Percentiles rank a stretch among this genome's conserved stretches.
Conservation (phyloP, 2,797 vertebrate genomes). For the Menidia menidia region DNA sequence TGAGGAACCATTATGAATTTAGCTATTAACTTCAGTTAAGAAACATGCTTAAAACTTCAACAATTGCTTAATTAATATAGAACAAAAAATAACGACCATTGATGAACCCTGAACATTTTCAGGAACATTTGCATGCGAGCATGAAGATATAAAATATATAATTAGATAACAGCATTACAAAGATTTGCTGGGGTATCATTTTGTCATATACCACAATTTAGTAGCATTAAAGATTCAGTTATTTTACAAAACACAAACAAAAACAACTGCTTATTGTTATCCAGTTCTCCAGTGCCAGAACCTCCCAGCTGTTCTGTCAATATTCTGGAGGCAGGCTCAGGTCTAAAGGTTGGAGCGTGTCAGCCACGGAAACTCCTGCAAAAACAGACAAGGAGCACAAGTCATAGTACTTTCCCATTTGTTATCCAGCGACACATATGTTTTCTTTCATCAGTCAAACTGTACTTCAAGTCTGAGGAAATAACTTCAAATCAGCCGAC, state of each 20-base stretch:
- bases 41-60: no score
- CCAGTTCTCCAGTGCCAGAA: conserved; percentile 15
- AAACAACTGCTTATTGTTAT: conserved; percentile 16
- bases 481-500: not conserved
- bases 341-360: conserved; percentile 92
- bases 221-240: conserved; percentile 22
- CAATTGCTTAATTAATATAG: no score
- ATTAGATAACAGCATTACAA: conserved; percentile 1
- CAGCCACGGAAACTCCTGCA: conserved; percentile 97
- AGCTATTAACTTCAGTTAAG: no score
- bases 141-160: not conserved
- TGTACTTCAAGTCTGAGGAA: conserved; percentile 4
- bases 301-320: conserved; percentile 12
- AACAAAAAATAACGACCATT: no score
- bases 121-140: no score
- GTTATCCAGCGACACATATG: not conserved
- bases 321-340: conserved; percentile 6
- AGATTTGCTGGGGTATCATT: conserved; percentile 21
- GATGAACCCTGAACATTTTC: no score
- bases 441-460: not conserved
- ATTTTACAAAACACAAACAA: conserved; percentile 60
- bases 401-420: conserved; percentile 5
- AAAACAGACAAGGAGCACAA: conserved; percentile 45
- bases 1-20: no score
- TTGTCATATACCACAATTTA: conserved; percentile 29